Percentiles rank a stretch among this genome's conserved stretches.
phyloP scores from a whole-genome alignment of 1,140 invertebrate species.

The Lepidotrigona ventralis region DNA sequence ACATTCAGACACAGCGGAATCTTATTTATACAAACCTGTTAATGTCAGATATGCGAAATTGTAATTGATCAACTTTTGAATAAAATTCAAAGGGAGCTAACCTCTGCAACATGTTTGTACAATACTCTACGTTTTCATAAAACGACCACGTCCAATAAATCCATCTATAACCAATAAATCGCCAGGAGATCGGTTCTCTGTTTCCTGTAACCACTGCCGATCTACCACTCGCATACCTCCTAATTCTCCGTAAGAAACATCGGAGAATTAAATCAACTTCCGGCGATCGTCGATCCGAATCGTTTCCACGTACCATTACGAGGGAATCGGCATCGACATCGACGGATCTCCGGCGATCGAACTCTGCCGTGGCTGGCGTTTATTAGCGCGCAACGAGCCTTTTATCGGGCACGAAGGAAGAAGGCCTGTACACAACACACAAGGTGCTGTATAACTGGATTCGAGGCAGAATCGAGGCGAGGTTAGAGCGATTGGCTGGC shows the following conservation, averaged over 20 bases:
- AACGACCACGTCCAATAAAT: not conserved
- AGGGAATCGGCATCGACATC: constrained; percentile 6
- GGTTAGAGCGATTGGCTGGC: not conserved
- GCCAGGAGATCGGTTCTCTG: not conserved
- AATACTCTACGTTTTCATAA: no score
- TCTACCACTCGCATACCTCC: not conserved
- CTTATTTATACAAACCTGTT: no score
- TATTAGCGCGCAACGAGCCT: constrained; percentile 28
- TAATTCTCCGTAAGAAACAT: not conserved
- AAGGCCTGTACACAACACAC: not conserved
- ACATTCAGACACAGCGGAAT: no score
- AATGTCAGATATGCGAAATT: no score
- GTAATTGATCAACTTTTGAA: no score
- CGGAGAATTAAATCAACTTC: constrained; percentile 8
- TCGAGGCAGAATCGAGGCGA: constrained; percentile 15
- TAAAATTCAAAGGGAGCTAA: no score
- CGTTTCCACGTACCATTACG: constrained; percentile 32
- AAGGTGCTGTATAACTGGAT: not conserved
- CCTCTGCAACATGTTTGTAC: no score
- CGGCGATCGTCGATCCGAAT: constrained; percentile 12
- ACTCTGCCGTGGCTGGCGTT: not conserved
- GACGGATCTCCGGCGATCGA: not conserved
- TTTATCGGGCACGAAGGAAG: constrained; percentile 10
- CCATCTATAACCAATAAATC: not conserved
- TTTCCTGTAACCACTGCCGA: not conserved